phyloP scores from a whole-genome alignment of 2,797 vertebrate genomes.

The Selene dorsalis region DNA sequence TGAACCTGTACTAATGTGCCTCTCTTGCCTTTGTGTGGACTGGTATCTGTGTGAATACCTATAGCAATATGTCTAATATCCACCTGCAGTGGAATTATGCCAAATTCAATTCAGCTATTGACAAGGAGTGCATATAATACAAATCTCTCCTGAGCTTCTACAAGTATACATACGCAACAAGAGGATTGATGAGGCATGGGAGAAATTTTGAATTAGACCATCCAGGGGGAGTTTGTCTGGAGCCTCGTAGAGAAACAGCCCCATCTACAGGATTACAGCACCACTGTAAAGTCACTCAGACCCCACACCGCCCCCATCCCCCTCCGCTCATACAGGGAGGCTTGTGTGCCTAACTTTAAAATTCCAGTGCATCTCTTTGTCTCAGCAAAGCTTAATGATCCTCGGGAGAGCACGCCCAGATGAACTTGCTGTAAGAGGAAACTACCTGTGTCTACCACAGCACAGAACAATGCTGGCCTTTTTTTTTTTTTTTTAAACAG shows the following conservation, averaged over 20 bases:
- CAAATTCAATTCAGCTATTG: conserved; percentile 62
- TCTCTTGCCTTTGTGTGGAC: conserved; percentile 19
- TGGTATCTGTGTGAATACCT: conserved; percentile 7
- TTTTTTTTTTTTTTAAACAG: conserved; percentile 17
- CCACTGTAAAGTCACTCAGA: conserved; percentile 1
- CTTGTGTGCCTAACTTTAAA: conserved; percentile 55
- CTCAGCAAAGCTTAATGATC: conserved; percentile 75
- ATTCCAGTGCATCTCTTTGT: conserved; percentile 67
- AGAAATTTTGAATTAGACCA: conserved; percentile 32
- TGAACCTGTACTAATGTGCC: conserved; percentile 35
- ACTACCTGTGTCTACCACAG: conserved; percentile 65
- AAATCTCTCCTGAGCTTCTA: conserved; percentile 30
- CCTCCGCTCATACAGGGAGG: neutral
- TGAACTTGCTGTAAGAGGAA: conserved; percentile 72
- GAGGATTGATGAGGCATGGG: conserved; percentile 34
- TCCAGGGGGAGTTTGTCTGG: neutral
- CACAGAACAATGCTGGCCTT: conserved; percentile 63
- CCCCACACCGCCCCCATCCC: neutral
- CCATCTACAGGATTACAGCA: conserved; percentile 71
- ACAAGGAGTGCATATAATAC: conserved; percentile 44
- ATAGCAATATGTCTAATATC: conserved; percentile 27
- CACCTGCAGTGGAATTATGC: conserved; percentile 33
- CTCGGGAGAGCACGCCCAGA: conserved; percentile 66
- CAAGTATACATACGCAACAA: conserved; percentile 59
- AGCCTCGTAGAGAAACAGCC: conserved; percentile 74